Conservation (phyloP, 2,797 vertebrate species). For the Gymnothorax javanicus region DNA sequence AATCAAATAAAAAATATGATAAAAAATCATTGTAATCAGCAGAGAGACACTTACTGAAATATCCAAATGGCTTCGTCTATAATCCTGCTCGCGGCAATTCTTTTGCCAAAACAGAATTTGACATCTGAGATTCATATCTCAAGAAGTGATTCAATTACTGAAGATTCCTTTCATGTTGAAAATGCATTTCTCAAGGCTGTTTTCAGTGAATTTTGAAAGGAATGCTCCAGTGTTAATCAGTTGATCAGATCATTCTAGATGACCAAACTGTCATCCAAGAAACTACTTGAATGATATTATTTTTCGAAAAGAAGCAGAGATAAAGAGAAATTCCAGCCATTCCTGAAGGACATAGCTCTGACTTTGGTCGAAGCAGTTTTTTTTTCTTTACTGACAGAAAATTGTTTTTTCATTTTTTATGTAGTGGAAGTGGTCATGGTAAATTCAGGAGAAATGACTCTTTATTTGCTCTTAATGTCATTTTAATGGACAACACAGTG, state of each 20-base stretch:
- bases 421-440: neutral
- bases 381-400: neutral
- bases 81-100: neutral
- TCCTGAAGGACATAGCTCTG: neutral
- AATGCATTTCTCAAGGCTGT: constrained; percentile 34
- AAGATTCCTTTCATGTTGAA: constrained; percentile 38
- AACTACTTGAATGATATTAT: constrained; percentile 28
- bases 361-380: neutral
- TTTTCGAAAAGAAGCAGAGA: constrained; percentile 27
- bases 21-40: neutral
- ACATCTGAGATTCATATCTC: constrained; percentile 42
- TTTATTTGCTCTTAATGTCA: constrained; percentile 27
- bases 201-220: neutral
- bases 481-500: constrained; percentile 30
- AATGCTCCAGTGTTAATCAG: constrained; percentile 39
- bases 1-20: neutral
- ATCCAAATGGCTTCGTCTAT: neutral
- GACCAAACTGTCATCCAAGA: constrained; percentile 39
- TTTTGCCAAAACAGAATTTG: constrained; percentile 4
- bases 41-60: neutral
- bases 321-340: neutral
- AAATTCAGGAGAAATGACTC: constrained; percentile 17
- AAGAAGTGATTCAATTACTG: constrained; percentile 51
- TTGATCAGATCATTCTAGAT: constrained; percentile 34
- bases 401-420: neutral